Evolutionary conservation across 2,797 vertebrate genomes (phyloP), one percentile per base, ranked within the genome.

Genomic region (Muscicapa comitata): DNA sequence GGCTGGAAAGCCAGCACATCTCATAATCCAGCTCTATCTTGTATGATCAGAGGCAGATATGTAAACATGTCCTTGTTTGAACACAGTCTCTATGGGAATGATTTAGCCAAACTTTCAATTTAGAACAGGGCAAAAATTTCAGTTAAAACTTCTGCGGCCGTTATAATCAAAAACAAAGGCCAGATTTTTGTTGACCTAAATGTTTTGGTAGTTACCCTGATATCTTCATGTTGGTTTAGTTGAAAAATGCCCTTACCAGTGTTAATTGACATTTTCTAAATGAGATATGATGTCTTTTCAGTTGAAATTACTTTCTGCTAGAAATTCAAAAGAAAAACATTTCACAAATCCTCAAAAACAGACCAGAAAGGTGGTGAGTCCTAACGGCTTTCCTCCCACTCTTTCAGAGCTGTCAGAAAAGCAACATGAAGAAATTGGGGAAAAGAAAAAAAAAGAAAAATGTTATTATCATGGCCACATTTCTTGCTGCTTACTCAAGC

Each of bases 371-470:
- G 35, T 79, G 45, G 25, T 28, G 31, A 91, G 75, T 80, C 75
- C 72, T 94, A 71, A 57, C 14, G 8, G 53, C 68, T 94, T 91
- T 90, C 81, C 61, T 95, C 89, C 85, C 61, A 88, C 85, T 88
- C 85, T 58, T 94, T 88, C 87, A 74, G 78, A 88, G 42, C 87
- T 94, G 91, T 95, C 81, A 95, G 85, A 94, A 96, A 94, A 83
- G 29, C 82, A 93, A 72, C 65, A 37, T 68, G 58, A 26, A 86
- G 81, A 81, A 82, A 79, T 70, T 50, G 5, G 25, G 15, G 17
- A 8, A 51, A 47, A 68, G 58, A 58, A 13, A 38, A 73, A 73
- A 80, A 59, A 89, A 62, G 23, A 10, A 78, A 85, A 85, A 91
- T 7, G n/a, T 93, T 95, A 81, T 94, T 95, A 92, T 91, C 54